Evolutionary conservation across 2,888 invertebrate genomes (phyloP).

Genomic region (Eudemis profundana): DNA sequence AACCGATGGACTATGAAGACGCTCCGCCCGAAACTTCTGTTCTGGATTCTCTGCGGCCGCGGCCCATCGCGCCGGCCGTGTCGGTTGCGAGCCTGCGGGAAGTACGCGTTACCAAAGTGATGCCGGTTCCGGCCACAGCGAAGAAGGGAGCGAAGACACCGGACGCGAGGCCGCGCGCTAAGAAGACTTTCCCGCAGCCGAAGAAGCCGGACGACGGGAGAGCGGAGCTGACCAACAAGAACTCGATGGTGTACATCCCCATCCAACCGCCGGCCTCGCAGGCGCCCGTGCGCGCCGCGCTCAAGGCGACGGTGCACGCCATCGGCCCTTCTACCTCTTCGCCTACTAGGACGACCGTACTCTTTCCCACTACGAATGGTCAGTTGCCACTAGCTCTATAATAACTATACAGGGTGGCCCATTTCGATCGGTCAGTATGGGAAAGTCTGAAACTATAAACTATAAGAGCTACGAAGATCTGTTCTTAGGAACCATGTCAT

Average conservation of each 20-base stretch:
- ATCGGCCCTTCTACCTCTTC: slow-evolving; percentile 38
- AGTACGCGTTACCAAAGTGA: slow-evolving; percentile 72
- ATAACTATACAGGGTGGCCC: too few species aligned
- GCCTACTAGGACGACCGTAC: slow-evolving; percentile 48
- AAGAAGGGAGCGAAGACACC: slow-evolving; percentile 55
- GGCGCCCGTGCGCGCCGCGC: slow-evolving; percentile 60
- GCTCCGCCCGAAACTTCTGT: slow-evolving; percentile 70
- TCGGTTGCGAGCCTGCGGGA: slow-evolving; percentile 61
- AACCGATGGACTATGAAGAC: slow-evolving; percentile 76
- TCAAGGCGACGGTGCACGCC: slow-evolving; percentile 49
- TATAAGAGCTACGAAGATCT: too few species aligned
- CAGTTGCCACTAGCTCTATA: too few species aligned
- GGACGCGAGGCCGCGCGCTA: slow-evolving; percentile 65
- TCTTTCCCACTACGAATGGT: slow-evolving; percentile 49
- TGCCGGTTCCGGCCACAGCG: slow-evolving; percentile 56
- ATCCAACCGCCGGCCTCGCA: slow-evolving; percentile 77
- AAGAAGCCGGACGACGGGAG: slow-evolving; percentile 69
- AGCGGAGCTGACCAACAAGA: slow-evolving; percentile 74
- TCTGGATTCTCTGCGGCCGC: slow-evolving; percentile 71
- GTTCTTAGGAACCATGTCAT: too few species aligned
- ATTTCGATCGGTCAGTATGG: too few species aligned
- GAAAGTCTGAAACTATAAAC: too few species aligned
- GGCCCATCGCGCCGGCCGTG: slow-evolving; percentile 61
- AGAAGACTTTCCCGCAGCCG: slow-evolving; percentile 75
- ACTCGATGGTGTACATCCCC: slow-evolving; percentile 82